Evolutionary conservation across 2,888 invertebrate species (phyloP), one percentile per base, ranked within the genome.

Genomic region (Nomada lathburiana): DNA sequence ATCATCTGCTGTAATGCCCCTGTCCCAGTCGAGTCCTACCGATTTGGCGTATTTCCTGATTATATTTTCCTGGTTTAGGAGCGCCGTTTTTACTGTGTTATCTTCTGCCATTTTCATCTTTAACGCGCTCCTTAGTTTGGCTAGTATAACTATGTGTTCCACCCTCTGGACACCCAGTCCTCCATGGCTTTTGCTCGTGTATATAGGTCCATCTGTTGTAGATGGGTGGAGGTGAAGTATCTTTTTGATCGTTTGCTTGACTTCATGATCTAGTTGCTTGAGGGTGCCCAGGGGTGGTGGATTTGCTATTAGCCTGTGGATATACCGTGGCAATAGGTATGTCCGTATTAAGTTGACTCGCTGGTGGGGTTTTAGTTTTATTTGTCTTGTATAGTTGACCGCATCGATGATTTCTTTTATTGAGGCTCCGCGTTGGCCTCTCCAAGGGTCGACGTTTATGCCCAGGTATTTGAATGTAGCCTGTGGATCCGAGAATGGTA

Each of bases 61-160:
- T 1, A 1, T 18, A 18, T 0, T 13, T 11, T 50, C 10, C 20
- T n/a, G n/a, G 0, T 7, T 7, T 0, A n/a, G 2, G 20, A n/a
- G n/a, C 9, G 53, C 53, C 2, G 7, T 4, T 18, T 2, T 18
- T 0, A 53, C 53, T 0, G 53, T n/a, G 0, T 20, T 2, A 20
- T 53, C 53, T 3, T 0, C 0, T n/a, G 53, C 16, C 0, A 0
- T 9, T 7, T 0, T 20, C 53, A 53, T 53, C 7, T n/a, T n/a
- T 1, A 53, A 5, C 2, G 53, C 53, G 20, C n/a, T n/a, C 20
- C n/a, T 53, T 1, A 53, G 2, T 1, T 53, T 53, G 1, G 26
- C 26, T 2, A 26, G 2, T 26, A 1, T 26, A 1, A 26, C 2
- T 26, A 26, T 26, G 50, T 50, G 2, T 18, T 13, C 50, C 26